Base-by-base conservation (phyloP, 2,797 vertebrate genomes). In the Semaprochilodus insignis region DNA sequence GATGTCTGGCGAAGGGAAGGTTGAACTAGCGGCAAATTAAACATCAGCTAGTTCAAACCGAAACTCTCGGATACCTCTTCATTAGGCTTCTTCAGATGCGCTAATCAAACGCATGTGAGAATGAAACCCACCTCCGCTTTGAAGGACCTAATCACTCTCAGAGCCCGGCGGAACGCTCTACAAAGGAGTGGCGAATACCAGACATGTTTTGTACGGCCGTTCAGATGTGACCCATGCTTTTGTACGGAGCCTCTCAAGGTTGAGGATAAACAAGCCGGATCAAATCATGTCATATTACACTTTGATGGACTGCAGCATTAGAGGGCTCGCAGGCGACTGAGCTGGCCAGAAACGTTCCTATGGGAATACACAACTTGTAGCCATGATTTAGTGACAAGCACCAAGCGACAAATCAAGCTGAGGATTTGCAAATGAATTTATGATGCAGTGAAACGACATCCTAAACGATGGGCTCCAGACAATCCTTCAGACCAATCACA, bases 81-180 rank as follows among this genome's bases (percentile, higher is more conserved):
- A 66, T 76, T 36, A 23, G 75, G 52, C 66, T 55, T 19, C 87
- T 85, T 90, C 82, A 88, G 84, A 91, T 80, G 83, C 81, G 88
- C 80, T 87, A 88, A 91, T 92, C 27, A 70, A 76, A 21, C 11
- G 79, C 84, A 83, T 23, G 15, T 27, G 79, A 51, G 77, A 59
- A 85, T 69, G 62, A 88, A 87, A 74, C n/a, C 21, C 14, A 36
- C 31, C 40, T 75, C 71, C 6, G 48, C 17, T 62, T 73, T 62
- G n/a, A 74, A 81, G 17, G 6, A 80, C 65, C 62, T 36, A 21
- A 78, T 85, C 34, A 31, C 55, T 74, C 52, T 52, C 25, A 13
- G 51, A 65, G 15, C 19, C 31, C 51, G 6, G 15, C 17, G 48
- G 34, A 73, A 31, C 5, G 57, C 25, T 67, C 65, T 31, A 27